Evolutionary conservation across 2,888 invertebrate genomes (phyloP).

Genomic region (Apantesis nais): DNA sequence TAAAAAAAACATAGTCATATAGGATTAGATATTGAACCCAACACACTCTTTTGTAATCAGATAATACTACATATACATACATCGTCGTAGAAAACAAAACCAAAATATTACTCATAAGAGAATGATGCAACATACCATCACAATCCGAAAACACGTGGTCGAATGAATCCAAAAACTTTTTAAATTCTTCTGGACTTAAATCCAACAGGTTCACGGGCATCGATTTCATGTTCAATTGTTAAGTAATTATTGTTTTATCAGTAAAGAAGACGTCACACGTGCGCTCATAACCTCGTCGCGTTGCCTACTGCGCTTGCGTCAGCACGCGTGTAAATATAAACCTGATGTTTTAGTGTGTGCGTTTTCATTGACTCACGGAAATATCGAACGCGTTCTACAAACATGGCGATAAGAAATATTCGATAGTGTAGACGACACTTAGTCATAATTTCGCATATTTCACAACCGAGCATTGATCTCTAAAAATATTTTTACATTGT

Average conservation of each 20-base stretch:
- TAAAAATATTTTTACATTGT: background rate
- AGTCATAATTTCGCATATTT: background rate
- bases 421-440: background rate
- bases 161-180: conserved; percentile 86
- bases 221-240: conserved; percentile 46
- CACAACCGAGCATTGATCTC: background rate
- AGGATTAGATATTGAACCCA: background rate
- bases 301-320: conserved; percentile 70
- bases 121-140: conserved; percentile 85
- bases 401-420: background rate
- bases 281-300: conserved; percentile 62
- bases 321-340: conserved; percentile 56
- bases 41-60: background rate
- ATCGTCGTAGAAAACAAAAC: background rate
- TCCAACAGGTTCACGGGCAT: conserved; percentile 72
- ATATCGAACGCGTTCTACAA: background rate
- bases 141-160: conserved; percentile 92
- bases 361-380: conserved; percentile 48
- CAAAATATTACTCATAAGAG: background rate
- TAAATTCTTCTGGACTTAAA: conserved; percentile 73
- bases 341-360: conserved; percentile 32
- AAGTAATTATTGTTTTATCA: conserved; percentile 32
- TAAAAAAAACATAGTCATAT: background rate
- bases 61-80: background rate
- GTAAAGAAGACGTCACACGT: conserved; percentile 56